Evolutionary conservation across 2,888 invertebrate species (phyloP).

Genomic region (Cantharis flavilabris): DNA sequence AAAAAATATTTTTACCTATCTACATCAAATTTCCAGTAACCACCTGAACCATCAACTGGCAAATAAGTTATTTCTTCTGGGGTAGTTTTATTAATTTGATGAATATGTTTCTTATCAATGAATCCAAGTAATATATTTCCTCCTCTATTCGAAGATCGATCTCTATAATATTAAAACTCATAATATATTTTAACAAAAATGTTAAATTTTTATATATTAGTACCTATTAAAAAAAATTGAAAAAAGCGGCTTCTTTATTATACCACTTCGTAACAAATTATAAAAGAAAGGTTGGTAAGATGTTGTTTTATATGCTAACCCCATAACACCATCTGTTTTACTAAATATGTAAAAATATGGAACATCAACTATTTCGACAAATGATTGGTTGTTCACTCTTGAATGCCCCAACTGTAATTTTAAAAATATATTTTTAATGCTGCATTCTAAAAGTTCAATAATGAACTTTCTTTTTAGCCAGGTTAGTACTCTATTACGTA

Average conservation of each 20-base stretch:
- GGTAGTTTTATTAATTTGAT: constrained; percentile 40
- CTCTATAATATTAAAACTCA: constrained; percentile 52
- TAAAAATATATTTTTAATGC: neutral
- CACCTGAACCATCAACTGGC: constrained; percentile 59
- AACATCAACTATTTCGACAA: constrained; percentile 70
- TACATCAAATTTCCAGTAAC: constrained; percentile 73
- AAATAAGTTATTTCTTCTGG: constrained; percentile 64
- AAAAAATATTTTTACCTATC: constrained; percentile 58
- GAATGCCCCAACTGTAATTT: constrained; percentile 60
- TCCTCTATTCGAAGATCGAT: constrained; percentile 60
- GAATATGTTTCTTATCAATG: constrained; percentile 65
- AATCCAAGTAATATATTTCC: constrained; percentile 67
- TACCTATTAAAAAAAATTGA: constrained; percentile 72
- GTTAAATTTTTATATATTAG: neutral
- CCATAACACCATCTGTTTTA: constrained; percentile 75
- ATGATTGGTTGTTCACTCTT: constrained; percentile 65
- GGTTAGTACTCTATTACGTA: no score
- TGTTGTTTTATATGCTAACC: constrained; percentile 63
- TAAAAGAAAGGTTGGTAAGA: constrained; percentile 68
- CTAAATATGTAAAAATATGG: constrained; percentile 68
- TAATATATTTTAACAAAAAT: neutral
- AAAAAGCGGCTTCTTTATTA: constrained; percentile 61
- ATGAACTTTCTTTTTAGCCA: no score
- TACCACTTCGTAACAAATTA: constrained; percentile 62
- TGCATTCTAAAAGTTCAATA: no score